phyloP scores from a whole-genome alignment of 2,113 vertebrate genomes.

The Aptenodytes forsteri region DNA sequence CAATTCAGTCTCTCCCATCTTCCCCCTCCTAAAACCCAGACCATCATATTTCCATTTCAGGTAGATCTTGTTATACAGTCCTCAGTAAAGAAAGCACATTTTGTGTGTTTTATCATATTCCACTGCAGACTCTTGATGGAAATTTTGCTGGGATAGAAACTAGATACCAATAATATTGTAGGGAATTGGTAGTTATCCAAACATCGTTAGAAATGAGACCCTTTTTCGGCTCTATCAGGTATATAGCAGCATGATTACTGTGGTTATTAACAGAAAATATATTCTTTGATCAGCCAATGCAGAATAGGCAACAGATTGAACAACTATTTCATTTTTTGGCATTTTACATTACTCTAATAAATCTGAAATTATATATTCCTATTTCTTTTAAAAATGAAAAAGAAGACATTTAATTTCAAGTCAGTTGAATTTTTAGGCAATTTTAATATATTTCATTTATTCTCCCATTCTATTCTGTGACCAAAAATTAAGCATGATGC shows the following conservation, averaged over 20 bases:
- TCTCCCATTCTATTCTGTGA: background rate
- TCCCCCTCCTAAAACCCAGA: background rate
- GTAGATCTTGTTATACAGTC: background rate
- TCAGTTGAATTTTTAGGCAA: background rate
- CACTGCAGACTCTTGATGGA: background rate
- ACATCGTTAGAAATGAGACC: background rate
- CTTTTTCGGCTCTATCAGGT: background rate
- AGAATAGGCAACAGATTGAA: background rate
- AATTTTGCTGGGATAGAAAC: background rate
- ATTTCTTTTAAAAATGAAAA: background rate
- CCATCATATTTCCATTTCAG: background rate
- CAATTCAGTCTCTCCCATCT: background rate
- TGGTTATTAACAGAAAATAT: background rate
- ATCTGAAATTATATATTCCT: background rate
- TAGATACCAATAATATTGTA: background rate
- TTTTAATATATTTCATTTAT: background rate
- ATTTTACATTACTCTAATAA: background rate
- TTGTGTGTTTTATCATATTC: background rate
- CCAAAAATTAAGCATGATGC: background rate
- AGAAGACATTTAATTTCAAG: background rate
- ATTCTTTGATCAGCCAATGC: background rate
- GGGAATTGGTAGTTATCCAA: background rate
- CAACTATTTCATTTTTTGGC: background rate
- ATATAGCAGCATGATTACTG: background rate
- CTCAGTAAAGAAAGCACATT: background rate